Evolutionary conservation across 2,113 vertebrate genomes (phyloP).

Genomic region (Abramis brama): DNA sequence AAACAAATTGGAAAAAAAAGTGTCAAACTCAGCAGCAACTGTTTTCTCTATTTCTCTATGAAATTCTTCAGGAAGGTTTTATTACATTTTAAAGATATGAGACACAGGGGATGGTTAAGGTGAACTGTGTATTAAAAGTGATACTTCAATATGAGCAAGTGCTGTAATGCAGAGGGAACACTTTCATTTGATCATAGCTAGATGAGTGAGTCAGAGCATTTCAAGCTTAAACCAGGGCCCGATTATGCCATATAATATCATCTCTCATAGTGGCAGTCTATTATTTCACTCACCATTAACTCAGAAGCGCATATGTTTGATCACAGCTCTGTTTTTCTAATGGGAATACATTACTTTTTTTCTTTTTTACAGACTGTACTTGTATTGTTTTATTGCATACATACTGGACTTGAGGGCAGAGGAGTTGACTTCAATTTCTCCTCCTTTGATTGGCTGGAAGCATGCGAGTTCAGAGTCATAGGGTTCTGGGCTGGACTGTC

Average conservation of each 20-base stretch:
- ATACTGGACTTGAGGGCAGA: constrained; percentile 90
- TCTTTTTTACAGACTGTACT: neutral
- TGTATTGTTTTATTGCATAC: constrained; percentile 56
- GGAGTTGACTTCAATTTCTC: constrained; percentile 96
- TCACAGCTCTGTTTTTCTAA: constrained; percentile 2
- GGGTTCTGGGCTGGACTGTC: constrained; percentile 82
- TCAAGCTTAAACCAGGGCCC: constrained; percentile 41
- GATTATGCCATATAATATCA: constrained; percentile 56
- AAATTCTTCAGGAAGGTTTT: constrained; percentile 19
- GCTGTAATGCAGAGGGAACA: neutral
- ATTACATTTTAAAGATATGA: constrained; percentile 10
- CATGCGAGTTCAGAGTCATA: constrained; percentile 86
- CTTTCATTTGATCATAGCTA: constrained; percentile 25
- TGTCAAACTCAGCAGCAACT: neutral
- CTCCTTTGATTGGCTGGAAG: constrained; percentile 87
- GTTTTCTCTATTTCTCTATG: neutral
- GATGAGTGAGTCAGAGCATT: constrained; percentile 34
- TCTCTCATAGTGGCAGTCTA: constrained; percentile 51
- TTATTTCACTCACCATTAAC: constrained; percentile 61
- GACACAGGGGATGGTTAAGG: neutral
- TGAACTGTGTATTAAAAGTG: constrained; percentile 16
- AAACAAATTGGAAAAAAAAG: neutral
- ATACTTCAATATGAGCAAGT: constrained; percentile 7
- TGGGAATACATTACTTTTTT: neutral
- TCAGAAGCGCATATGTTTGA: constrained; percentile 45